Base-by-base conservation (phyloP, 2,113 vertebrate species). In the Numenius arquata region DNA sequence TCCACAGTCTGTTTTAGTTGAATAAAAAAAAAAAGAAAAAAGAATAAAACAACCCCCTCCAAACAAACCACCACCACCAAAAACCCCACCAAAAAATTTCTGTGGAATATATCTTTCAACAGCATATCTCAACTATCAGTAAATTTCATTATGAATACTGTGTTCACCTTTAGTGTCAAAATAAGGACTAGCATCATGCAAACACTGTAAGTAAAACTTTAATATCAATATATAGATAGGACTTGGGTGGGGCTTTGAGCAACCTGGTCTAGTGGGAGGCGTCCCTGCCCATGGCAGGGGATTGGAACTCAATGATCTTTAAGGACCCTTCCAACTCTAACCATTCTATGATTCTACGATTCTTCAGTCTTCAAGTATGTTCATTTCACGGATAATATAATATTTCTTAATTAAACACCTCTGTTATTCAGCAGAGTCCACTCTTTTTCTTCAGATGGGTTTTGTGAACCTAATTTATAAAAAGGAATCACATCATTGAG, bases 21-120 rank as follows among this genome's bases (percentile, higher is more conserved):
- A 29, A 40, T 59, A 40, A 53, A 4, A 30, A 41, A 15, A 1
- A 8, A 10, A 12, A 29, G 9, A 8, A 43, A 3, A 1, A 30
- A 29, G 5, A 6, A n/a, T 61, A 25, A 41, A 9, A 36, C 16
- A 36, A 23, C 4, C 1, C 1, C 11, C 8, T 6, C 8, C 36
- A 59, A 76, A 38, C 3, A 67, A 56, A 5, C 5, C 5, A 58
- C 7, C 5, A 61, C 4, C 5, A 48, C 5, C 22, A 67, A 61
- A 71, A 76, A 11, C 2, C 6, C 7, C 12, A 20, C 6, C 3
- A 38, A 48, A 84, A 38, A 30, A 45, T 4, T 21, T 4, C 14
- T 38, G 9, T 80, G 18, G 5, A 61, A 40, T 52, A 21, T 53
- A 58, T 34, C 5, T 67, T 66, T 59, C 26, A 55, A 12, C 5